These are phyloP conservation scores for Parthenolecanium corni DNA, from an alignment of 2,888 invertebrate genomes.

Conservation along the genomic window DNA sequence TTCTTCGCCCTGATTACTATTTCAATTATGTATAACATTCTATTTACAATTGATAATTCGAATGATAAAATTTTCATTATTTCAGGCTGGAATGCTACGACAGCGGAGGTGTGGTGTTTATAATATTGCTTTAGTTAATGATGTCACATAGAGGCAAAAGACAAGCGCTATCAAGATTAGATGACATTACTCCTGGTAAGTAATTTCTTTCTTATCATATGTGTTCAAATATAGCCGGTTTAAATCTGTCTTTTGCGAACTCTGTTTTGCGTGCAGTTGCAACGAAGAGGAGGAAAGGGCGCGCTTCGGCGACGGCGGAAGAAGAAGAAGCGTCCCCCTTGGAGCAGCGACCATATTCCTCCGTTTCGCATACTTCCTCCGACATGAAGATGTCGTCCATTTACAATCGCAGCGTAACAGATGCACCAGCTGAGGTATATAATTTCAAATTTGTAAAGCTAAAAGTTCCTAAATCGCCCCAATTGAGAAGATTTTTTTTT, in stretches of 20 bases:
- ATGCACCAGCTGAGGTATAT: conserved; percentile 64
- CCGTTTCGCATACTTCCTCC: conserved; percentile 17
- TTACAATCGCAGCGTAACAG: conserved; percentile 68
- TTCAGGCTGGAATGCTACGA: conserved; percentile 36
- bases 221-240: background rate
- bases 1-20: no score
- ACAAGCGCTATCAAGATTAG: conserved; percentile 48
- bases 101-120: conserved; percentile 36
- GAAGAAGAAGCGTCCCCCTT: conserved; percentile 46
- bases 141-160: conserved; percentile 71
- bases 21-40: no score
- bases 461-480: no score
- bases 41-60: no score
- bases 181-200: conserved; percentile 49
- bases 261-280: conserved; percentile 37
- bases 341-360: conserved; percentile 43
- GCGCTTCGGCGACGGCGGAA: conserved; percentile 40
- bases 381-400: conserved; percentile 72
- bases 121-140: conserved; percentile 28
- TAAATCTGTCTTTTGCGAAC: background rate
- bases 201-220: conserved; percentile 7
- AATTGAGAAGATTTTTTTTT: no score
- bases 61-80: background rate
- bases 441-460: background rate
- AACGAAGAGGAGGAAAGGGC: conserved; percentile 63